These are phyloP conservation scores for Ornithoptera alexandrae DNA, from an alignment of 2,888 invertebrate species.

Conservation along the genomic window DNA sequence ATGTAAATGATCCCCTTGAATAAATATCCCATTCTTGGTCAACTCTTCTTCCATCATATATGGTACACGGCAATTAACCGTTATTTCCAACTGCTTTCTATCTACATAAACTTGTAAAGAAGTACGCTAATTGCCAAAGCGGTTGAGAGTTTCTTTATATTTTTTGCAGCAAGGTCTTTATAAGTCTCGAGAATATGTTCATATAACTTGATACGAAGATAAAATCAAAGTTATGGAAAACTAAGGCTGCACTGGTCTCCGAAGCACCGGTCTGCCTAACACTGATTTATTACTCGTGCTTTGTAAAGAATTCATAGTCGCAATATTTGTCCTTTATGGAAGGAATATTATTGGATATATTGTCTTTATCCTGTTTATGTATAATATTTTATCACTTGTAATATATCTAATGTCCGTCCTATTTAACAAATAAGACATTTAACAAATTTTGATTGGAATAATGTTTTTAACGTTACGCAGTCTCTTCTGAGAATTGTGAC, in stretches of 20 bases:
- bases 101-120: constrained; percentile 51
- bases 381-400: not conserved
- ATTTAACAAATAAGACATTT: not conserved
- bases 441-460: not conserved
- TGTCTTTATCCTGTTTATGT: constrained; percentile 5
- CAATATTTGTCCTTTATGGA: constrained; percentile 16
- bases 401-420: not conserved
- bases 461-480: not conserved
- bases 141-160: constrained; percentile 28
- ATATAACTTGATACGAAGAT: constrained; percentile 19
- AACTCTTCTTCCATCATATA: constrained; percentile 67
- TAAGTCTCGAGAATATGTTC: constrained; percentile 27
- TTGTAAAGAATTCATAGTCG: constrained; percentile 17
- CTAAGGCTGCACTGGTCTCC: constrained; percentile 3
- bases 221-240: constrained; percentile 27
- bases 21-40: constrained; percentile 75
- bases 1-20: constrained; percentile 79
- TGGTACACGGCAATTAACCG: constrained; percentile 70
- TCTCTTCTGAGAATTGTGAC: constrained; percentile 17
- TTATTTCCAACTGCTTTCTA: constrained; percentile 66
- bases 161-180: constrained; percentile 26
- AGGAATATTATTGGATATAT: constrained; percentile 4
- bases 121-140: constrained; percentile 42
- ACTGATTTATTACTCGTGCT: constrained; percentile 25
- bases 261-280: constrained; percentile 16